A percentile compares a stretch with the other conserved stretches of the same genome.
Evolutionary conservation across 2,113 vertebrate genomes (phyloP).

Genomic region (Austrofundulus limnaeus): DNA sequence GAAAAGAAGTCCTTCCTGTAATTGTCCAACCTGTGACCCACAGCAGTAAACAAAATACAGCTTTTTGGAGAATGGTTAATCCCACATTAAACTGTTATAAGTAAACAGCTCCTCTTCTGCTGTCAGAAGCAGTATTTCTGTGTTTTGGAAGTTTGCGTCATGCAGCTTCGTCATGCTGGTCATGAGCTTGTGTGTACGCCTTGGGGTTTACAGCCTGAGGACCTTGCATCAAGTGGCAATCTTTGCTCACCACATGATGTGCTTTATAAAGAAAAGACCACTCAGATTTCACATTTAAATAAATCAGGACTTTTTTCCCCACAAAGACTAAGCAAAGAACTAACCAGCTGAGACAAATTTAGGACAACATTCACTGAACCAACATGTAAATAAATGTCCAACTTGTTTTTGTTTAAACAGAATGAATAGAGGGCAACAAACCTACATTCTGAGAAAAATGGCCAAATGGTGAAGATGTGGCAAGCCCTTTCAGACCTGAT

Average conservation of each 20-base stretch:
- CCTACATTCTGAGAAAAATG: background rate
- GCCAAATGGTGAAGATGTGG: background rate
- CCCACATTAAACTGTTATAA: slow-evolving; percentile 16
- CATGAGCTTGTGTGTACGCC: slow-evolving; percentile 43
- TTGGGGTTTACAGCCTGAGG: background rate
- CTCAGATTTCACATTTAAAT: background rate
- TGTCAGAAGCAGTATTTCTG: slow-evolving; percentile 24
- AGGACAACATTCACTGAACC: background rate
- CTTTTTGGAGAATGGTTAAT: slow-evolving; percentile 23
- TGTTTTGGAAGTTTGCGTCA: slow-evolving; percentile 35
- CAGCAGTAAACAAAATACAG: slow-evolving; percentile 36
- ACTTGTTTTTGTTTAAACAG: too few relatives aligned
- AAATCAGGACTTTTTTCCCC: background rate
- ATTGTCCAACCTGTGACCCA: slow-evolving; percentile 63
- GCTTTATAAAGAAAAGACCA: too few relatives aligned
- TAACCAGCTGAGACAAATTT: background rate
- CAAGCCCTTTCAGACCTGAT: background rate
- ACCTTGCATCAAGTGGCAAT: background rate
- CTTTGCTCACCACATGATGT: background rate
- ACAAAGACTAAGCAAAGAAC: background rate
- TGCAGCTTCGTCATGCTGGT: slow-evolving; percentile 54
- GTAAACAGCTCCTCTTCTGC: slow-evolving; percentile 10
- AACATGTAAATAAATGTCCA: background rate
- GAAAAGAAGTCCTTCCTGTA: slow-evolving; percentile 70
- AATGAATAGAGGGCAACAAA: background rate